Conservation (phyloP, 2,888 invertebrate species). For the Muschampia plurimacula region DNA sequence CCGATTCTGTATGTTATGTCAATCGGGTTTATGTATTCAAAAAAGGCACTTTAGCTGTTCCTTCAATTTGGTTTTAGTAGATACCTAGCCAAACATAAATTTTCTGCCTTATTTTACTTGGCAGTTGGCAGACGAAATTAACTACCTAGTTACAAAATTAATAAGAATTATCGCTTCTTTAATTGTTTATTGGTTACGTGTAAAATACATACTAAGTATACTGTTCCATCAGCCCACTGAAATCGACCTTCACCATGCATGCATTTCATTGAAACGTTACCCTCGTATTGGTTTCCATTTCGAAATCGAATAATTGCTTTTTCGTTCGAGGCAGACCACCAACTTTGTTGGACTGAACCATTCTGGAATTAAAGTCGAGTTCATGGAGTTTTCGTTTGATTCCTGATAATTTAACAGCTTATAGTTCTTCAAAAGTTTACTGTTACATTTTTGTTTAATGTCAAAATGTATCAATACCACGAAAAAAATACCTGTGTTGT, state of each 20-base stretch:
- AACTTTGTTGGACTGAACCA: conserved; percentile 53
- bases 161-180: too few relatives aligned
- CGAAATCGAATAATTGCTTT: conserved; percentile 79
- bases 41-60: too few relatives aligned
- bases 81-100: too few relatives aligned
- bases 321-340: conserved; percentile 75
- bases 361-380: conserved; percentile 47
- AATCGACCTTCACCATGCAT: conserved; percentile 87
- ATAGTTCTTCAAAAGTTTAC: background rate
- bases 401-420: background rate
- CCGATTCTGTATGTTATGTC: too few relatives aligned
- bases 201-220: conserved; percentile 74
- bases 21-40: too few relatives aligned
- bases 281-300: conserved; percentile 86
- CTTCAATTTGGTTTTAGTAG: too few relatives aligned
- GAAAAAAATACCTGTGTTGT: conserved; percentile 51
- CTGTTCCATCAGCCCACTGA: conserved; percentile 85
- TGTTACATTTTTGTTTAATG: background rate
- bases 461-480: background rate
- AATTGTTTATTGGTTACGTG: background rate
- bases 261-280: conserved; percentile 79
- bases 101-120: too few relatives aligned
- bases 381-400: background rate
- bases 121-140: too few relatives aligned
- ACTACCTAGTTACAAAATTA: too few relatives aligned